Percentiles rank a stretch among this genome's conserved stretches.
Evolutionary conservation across 2,888 invertebrate species (phyloP).

Genomic region (Hermaeophaga mercurialis): DNA sequence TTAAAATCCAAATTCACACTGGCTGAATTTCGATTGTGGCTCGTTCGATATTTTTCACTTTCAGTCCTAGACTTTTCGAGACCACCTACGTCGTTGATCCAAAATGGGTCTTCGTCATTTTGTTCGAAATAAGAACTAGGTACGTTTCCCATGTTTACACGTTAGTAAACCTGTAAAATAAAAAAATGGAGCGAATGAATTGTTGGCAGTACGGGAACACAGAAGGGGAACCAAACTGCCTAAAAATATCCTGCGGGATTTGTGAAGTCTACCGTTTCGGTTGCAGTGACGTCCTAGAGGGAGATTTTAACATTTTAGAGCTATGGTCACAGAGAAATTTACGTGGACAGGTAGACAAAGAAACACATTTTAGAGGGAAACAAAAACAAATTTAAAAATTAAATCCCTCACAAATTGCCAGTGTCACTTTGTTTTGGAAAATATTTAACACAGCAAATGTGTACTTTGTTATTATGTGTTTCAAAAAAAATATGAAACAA

Average conservation of each 20-base stretch:
- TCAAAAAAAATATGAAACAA: too few species aligned
- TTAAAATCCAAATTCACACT: background rate
- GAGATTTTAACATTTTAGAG: background rate
- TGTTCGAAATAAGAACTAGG: constrained; percentile 37
- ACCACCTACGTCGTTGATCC: constrained; percentile 35
- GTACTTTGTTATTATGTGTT: too few species aligned
- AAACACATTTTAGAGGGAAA: too few species aligned
- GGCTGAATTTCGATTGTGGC: constrained; percentile 22
- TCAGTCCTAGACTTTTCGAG: constrained; percentile 3
- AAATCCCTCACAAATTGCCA: too few species aligned
- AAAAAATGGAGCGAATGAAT: constrained; percentile 19
- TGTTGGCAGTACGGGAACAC: constrained; percentile 18
- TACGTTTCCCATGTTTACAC: constrained; percentile 48
- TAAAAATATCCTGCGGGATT: constrained; percentile 8
- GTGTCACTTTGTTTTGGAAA: too few species aligned
- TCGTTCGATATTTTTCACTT: constrained; percentile 17
- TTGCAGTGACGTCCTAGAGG: background rate
- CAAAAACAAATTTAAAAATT: too few species aligned
- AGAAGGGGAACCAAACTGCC: constrained; percentile 20
- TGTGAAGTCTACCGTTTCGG: background rate
- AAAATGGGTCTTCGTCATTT: constrained; percentile 45
- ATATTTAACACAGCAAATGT: too few species aligned
- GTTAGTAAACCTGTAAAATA: constrained; percentile 29
- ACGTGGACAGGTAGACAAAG: too few species aligned
- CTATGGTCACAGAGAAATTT: too few species aligned